Base-by-base conservation (phyloP, 2,888 invertebrate species). In the Perizoma flavofasciatum region DNA sequence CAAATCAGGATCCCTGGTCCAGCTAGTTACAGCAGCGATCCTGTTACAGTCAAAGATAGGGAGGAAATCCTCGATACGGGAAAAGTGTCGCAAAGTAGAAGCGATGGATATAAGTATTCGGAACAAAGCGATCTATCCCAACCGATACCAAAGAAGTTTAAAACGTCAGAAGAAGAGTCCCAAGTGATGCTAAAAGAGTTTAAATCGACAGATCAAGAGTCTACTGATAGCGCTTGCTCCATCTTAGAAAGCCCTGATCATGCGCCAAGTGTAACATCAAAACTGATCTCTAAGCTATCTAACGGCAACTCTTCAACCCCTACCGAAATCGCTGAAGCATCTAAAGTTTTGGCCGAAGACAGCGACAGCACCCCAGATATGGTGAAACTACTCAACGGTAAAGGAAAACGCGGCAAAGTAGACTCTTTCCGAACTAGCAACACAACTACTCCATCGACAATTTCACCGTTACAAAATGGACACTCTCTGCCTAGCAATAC, bases 261-360 rank as follows among this genome's bases (percentile, higher is more conserved):
- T 49, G 68, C 81, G 9, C 87, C 88, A 1, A 87, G 68, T 59
- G 84, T 88, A 0, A 73, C 89, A 41, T 87, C 89, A 0, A 91
- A 90, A 67, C 61, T 92, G 55, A 91, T 92, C 32, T 83, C 89
- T 0, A 91, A 92, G 75, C 71, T 92, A n/a, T 90, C 90, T 0
- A 92, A 92, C 55, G 92, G 92, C 0, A 83, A 88, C 61, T 91
- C 92, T 0, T 92, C 92, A 8, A 92, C 92, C 0, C 92, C 92
- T 5, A 83, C 89, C 0, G 90, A 92, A 64, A 46, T 75, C 6
- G 5, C 68, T 0, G 72, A 72, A 11, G 34, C 56, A 2, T 73
- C 61, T 0, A 86, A 86, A 61, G 71, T 70, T 34, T 61, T 64
- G 7, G 58, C 67, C 4, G 81, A 81, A 45, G 86, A 88, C 45